Percentiles rank a stretch among this genome's conserved stretches.
Evolutionary conservation across 1,140 invertebrate species (phyloP).

Genomic region (Mylabris phalerata): DNA sequence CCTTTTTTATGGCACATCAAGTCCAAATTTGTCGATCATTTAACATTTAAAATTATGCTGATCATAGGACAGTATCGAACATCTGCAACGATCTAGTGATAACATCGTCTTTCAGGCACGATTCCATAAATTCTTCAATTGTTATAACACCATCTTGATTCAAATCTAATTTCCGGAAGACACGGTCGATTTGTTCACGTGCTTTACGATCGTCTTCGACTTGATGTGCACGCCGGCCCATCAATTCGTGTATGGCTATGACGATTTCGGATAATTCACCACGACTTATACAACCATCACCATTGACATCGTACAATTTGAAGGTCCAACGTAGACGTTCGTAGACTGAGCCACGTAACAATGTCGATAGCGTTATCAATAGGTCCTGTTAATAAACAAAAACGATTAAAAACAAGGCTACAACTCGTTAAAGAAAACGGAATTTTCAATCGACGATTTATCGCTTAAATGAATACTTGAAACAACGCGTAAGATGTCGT

Average conservation of each 20-base stretch:
- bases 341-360: constrained; percentile 82
- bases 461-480: too few species aligned
- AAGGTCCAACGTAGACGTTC: constrained; percentile 92
- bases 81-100: constrained; percentile 75
- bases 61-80: constrained; percentile 73
- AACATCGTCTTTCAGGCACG: constrained; percentile 83
- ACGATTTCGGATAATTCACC: constrained; percentile 86
- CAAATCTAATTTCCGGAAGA: constrained; percentile 85
- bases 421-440: too few species aligned
- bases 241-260: constrained; percentile 84
- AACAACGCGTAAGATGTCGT: too few species aligned
- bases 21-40: too few species aligned
- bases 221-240: constrained; percentile 66
- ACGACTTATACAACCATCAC: constrained; percentile 88
- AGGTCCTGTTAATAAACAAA: constrained; percentile 59
- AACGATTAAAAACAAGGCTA: background rate
- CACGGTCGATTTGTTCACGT: constrained; percentile 72
- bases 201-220: constrained; percentile 73
- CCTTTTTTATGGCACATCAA: too few species aligned
- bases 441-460: too few species aligned
- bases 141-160: constrained; percentile 94
- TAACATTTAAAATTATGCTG: constrained; percentile 10
- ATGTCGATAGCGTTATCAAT: constrained; percentile 80
- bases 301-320: constrained; percentile 91
- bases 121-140: constrained; percentile 94